Base-by-base conservation (phyloP, 2,113 vertebrate genomes). In the Triplophysa dalaica region DNA sequence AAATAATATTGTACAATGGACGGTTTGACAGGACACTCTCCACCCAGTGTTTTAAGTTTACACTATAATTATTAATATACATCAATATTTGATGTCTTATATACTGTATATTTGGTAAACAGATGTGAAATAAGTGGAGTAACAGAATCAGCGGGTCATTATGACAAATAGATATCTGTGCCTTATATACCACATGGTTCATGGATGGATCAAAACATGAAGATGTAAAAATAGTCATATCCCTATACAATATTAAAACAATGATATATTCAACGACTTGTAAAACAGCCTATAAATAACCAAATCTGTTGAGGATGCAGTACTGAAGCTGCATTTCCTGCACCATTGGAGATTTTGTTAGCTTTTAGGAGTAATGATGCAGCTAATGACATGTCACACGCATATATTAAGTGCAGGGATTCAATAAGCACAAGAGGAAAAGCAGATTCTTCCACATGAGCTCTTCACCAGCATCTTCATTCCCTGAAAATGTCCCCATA, bases 341-440 rank as follows among this genome's bases (percentile, higher is more conserved):
- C 16, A 45, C 38, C 38, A 62, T 0, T 62, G 22, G 17, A 63
- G 41, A 63, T 63, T 38, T 26, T 62, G 70, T 73, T 60, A 13
- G n/a, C 54, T 41, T 73, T 24, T 41, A 73, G n/a, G 70, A 73
- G 54, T 60, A 73, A 73, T 60, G 33, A 73, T 75, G 72, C 58
- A 38, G 43, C 38, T 63, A 75, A 75, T 75, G 72, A 75, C 19
- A 58, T 16, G 21, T 63, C 9, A 63, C 21, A 75, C 14, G 22
- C 73, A 63, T 26, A 63, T 50, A 26, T n/a, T 62, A 69, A 58
- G 9, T 9, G 45, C 21, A 14, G 14, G 19, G 56, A 52, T 48
- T 70, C 12, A 50, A 62, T 50, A 11, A 45, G 19, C 41, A 78
- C 41, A 41, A 41, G 38, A 78, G 52, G 16, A 45, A 78, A 67